Evolutionary conservation across 2,797 vertebrate species (phyloP).

Genomic region (Clamator glandarius): DNA sequence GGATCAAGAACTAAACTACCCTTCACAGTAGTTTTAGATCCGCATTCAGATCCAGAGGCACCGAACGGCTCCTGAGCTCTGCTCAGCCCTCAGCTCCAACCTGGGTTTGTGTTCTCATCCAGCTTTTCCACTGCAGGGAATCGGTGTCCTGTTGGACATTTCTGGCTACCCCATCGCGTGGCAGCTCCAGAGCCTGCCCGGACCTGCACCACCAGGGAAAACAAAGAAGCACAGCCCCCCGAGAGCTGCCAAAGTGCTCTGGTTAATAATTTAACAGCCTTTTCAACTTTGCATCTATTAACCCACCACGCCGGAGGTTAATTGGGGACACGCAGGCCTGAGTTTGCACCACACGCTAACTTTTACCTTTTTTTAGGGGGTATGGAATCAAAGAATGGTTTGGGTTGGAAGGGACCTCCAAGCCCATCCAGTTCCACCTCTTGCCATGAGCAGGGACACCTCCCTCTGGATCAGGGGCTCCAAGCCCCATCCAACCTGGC

Average conservation of each 20-base stretch:
- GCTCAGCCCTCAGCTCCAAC: background rate
- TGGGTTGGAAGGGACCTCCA: no score
- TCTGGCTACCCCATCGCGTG: rapidly evolving
- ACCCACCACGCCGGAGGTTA: background rate
- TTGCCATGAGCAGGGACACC: no score
- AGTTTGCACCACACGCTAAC: background rate
- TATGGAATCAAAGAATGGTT: no score
- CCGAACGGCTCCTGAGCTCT: background rate
- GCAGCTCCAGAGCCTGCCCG: background rate
- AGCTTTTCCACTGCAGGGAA: background rate
- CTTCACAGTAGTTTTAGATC: rapidly evolving
- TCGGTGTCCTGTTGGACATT: rapidly evolving
- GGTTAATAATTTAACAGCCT: constrained; percentile 38
- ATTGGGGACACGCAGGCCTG: background rate
- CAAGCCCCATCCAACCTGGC: no score
- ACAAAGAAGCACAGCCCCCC: background rate
- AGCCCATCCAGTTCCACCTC: no score
- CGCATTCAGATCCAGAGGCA: background rate
- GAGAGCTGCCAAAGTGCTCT: background rate
- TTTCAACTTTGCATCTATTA: constrained; percentile 22
- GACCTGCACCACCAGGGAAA: background rate
- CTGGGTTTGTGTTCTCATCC: background rate
- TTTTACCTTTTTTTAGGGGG: background rate
- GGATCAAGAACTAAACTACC: background rate
- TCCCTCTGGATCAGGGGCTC: no score